These are phyloP conservation scores for Trichosurus vulpecula DNA, from an alignment of 2,797 vertebrate genomes.

Conservation along the genomic window DNA sequence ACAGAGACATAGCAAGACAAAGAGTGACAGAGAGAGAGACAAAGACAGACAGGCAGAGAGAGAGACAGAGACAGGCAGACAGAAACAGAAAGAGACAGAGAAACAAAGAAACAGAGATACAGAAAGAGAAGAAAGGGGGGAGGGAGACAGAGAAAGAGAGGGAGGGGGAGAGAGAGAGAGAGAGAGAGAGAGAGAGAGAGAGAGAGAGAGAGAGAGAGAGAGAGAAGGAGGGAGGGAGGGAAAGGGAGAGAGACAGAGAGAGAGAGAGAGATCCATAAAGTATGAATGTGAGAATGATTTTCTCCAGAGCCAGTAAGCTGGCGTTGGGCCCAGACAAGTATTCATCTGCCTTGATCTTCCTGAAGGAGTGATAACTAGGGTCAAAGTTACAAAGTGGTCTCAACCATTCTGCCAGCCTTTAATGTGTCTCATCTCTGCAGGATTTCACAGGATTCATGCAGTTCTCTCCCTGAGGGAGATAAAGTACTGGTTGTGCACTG, in stretches of 20 bases:
- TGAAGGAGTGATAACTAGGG: conserved; percentile 29
- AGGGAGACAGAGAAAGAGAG: background rate
- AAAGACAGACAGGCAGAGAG: background rate
- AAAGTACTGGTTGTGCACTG: background rate
- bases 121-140: no score
- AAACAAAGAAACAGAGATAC: no score
- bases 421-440: conserved; percentile 10
- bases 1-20: background rate
- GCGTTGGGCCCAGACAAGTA: conserved; percentile 61
- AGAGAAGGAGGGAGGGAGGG: background rate
- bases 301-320: conserved; percentile 52
- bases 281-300: conserved; percentile 70
- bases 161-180: background rate
- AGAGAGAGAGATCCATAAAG: background rate
- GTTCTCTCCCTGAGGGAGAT: conserved; percentile 45
- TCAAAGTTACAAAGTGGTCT: conserved; percentile 34
- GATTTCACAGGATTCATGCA: background rate
- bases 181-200: no score
- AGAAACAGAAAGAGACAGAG: no score
- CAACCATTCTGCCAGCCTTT: conserved; percentile 37
- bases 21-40: background rate
- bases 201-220: no score
- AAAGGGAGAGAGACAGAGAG: background rate
- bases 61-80: no score
- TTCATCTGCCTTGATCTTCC: conserved; percentile 58